Conservation (phyloP, 2,888 invertebrate species). For the Noctua janthe region DNA sequence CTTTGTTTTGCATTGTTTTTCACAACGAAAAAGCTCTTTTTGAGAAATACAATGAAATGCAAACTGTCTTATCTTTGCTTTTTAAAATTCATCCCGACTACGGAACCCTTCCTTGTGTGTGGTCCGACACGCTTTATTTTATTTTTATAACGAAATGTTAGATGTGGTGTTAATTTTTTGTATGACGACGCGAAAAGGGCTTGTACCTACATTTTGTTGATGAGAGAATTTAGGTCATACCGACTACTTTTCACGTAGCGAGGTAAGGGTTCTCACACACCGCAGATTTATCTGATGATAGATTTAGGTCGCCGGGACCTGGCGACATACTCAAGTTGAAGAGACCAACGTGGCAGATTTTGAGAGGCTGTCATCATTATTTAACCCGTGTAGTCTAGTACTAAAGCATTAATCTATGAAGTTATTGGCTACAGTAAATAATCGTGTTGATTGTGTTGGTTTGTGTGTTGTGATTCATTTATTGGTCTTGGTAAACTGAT, state of each 20-base stretch:
- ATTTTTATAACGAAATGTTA: slow-evolving; percentile 46
- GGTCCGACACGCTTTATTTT: slow-evolving; percentile 17
- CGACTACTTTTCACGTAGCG: slow-evolving; percentile 22
- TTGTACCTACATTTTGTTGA: slow-evolving; percentile 43
- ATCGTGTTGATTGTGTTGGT: too few relatives aligned
- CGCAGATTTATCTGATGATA: slow-evolving; percentile 33
- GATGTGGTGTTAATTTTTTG: slow-evolving; percentile 53
- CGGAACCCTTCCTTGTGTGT: background rate
- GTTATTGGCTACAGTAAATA: background rate
- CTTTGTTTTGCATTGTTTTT: background rate
- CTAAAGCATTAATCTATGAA: background rate
- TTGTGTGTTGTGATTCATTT: too few relatives aligned
- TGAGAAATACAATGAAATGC: background rate
- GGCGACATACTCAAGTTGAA: background rate
- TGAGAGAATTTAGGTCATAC: slow-evolving; percentile 42
- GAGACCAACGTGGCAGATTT: slow-evolving; percentile 1
- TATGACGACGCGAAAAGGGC: slow-evolving; percentile 43
- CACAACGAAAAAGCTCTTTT: background rate
- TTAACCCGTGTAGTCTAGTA: background rate
- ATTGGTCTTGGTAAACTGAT: too few relatives aligned
- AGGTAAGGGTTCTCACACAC: slow-evolving; percentile 2
- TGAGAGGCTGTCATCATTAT: slow-evolving; percentile 3
- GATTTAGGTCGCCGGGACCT: slow-evolving; percentile 36
- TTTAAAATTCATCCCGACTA: background rate
- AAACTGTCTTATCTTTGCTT: background rate